Evolutionary conservation across 2,888 invertebrate genomes (phyloP), one percentile per base, ranked within the genome.

Genomic region (Orthosia incerta): DNA sequence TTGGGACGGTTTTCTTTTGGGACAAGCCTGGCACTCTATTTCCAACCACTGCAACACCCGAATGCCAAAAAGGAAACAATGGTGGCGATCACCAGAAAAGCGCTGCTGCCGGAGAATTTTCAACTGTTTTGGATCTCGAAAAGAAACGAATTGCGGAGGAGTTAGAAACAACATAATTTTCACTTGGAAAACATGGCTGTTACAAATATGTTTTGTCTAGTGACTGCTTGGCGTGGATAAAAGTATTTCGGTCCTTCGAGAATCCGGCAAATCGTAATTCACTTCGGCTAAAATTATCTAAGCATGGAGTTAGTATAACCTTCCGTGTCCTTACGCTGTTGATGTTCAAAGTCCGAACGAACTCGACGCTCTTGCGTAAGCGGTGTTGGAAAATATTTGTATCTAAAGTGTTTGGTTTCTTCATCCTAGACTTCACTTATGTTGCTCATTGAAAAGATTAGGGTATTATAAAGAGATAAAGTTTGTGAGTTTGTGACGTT

Each of bases 341-440:
- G 66, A 57, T 80, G 69, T 67, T 61, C 80, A 83, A 80, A 80
- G 75, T 80, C 66, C 80, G 51, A 63, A 18, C 5, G 66, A 59
- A 31, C 62, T 26, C 51, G 53, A 71, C 39, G 55, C 31, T 20
- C 46, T 80, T 84, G 50, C 81, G 76, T 75, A 68, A 80, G 69
- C 26, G 18, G 3, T 4, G 59, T 16, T 55, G 31, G 55, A 61
- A 74, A 80, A 80, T 80, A 70, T 61, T 67, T 64, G 46, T 62
- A 48, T 60, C 13, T 62, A 31, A n/a, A 1, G 53, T 61, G 39
- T 73, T 51, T 26, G 60, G 55, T 73, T 83, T 79, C 61, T 63
- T 63, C 46, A 75, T 18, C 48, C 16, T 45, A 57, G 15, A 39
- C 9, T 39, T 39, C 56, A 26, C 12, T 67, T 55, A 39, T 23